phyloP scores from a whole-genome alignment of 2,113 vertebrate genomes.

The Catharus minimus region DNA sequence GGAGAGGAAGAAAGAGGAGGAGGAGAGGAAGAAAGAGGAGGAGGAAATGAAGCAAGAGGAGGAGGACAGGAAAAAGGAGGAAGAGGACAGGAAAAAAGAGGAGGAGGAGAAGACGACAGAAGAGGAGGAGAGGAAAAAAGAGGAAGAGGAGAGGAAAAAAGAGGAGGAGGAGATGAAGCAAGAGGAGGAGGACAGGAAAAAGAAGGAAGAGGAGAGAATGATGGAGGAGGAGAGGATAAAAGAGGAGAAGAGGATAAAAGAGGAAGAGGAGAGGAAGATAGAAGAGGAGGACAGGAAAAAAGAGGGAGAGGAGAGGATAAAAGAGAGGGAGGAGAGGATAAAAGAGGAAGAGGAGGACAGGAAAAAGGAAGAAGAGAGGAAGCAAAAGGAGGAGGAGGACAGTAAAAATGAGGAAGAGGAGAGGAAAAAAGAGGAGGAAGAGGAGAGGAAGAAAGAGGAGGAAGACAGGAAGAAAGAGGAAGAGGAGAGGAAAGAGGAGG shows the following conservation, averaged over 20 bases:
- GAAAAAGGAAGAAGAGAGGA: rapidly evolving
- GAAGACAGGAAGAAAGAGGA: neutral
- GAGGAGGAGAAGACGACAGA: rapidly evolving
- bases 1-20: neutral
- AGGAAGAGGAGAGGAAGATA: neutral
- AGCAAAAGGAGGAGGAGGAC: no score
- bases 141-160: rapidly evolving
- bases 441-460: neutral
- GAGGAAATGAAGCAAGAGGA: neutral
- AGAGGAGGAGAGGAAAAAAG: rapidly evolving
- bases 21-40: neutral
- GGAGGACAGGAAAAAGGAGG: rapidly evolving
- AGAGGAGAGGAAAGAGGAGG: neutral
- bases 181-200: rapidly evolving
- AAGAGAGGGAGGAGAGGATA: neutral
- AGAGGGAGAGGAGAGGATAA: neutral
- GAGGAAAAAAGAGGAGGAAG: neutral
- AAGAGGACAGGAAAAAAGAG: neutral
- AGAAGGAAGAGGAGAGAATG: neutral
- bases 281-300: neutral
- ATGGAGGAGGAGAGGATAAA: rapidly evolving
- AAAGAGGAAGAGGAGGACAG: neutral
- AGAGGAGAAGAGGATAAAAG: neutral
- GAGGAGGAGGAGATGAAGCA: rapidly evolving
- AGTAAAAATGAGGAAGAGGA: neutral